phyloP scores from a whole-genome alignment of 92 coral and sea anemone genomes.

The Umimayanthus chanpuru region DNA sequence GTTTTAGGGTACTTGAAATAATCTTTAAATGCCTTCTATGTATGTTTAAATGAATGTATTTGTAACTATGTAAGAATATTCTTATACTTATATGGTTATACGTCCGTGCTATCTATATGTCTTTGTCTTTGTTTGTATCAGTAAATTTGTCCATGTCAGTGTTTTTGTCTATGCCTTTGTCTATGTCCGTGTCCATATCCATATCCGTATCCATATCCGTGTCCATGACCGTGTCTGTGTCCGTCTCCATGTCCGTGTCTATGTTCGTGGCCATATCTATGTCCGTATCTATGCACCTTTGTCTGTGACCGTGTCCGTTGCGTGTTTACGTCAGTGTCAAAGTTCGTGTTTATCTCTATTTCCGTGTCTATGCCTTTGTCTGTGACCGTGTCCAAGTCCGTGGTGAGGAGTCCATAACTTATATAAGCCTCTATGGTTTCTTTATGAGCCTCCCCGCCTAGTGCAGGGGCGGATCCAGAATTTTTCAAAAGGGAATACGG shows the following conservation, averaged over 20 bases:
- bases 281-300: too few species aligned
- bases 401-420: too few species aligned
- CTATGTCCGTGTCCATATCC: neutral
- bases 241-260: neutral
- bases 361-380: neutral
- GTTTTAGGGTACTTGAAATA: neutral
- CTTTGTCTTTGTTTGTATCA: neutral
- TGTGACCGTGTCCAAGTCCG: too few species aligned
- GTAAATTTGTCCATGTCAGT: neutral
- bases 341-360: too few species aligned
- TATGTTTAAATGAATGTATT: neutral
- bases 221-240: neutral
- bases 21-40: neutral
- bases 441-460: too few species aligned
- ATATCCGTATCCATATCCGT: neutral
- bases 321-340: too few species aligned
- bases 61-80: neutral
- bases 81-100: neutral
- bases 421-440: too few species aligned
- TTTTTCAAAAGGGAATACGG: too few species aligned
- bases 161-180: neutral
- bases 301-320: too few species aligned
- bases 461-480: too few species aligned
- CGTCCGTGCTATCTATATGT: neutral
- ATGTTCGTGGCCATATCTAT: neutral